Evolutionary conservation across 2,888 invertebrate species (phyloP).

Genomic region (Drosophila paramelanica): DNA sequence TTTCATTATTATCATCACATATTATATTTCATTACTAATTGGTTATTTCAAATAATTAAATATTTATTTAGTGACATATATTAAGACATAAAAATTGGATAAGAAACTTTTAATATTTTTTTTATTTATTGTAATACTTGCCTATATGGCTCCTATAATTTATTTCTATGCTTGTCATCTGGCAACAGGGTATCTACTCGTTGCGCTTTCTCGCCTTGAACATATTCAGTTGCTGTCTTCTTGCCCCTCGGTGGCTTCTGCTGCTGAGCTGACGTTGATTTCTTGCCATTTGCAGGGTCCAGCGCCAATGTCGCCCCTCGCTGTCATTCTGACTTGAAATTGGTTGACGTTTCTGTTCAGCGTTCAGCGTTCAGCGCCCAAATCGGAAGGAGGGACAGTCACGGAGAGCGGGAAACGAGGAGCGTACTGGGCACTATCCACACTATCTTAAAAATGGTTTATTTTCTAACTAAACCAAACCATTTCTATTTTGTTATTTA

Average conservation of each 20-base stretch:
- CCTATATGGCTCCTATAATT: too few species aligned
- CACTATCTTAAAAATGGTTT: too few species aligned
- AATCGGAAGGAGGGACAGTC: background rate
- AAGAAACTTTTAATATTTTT: too few species aligned
- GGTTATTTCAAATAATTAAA: too few species aligned
- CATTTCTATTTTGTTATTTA: background rate
- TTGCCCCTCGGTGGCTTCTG: slow-evolving; percentile 15
- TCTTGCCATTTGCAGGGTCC: slow-evolving; percentile 73
- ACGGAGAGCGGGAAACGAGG: background rate
- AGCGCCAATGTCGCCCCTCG: slow-evolving; percentile 64
- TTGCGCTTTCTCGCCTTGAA: background rate
- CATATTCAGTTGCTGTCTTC: background rate
- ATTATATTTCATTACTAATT: too few species aligned
- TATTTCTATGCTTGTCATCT: too few species aligned
- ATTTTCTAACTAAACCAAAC: background rate
- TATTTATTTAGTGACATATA: too few species aligned
- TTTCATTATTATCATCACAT: too few species aligned
- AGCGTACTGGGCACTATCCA: too few species aligned
- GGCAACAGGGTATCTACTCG: slow-evolving; percentile 1
- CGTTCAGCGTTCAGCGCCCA: slow-evolving; percentile 11
- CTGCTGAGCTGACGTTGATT: slow-evolving; percentile 72
- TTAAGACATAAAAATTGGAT: too few species aligned
- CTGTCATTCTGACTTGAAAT: slow-evolving; percentile 69
- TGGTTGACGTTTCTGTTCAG: slow-evolving; percentile 54
- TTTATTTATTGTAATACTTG: too few species aligned